Evolutionary conservation across 37 sponge, comb jelly and placozoan genomes (phyloP).

Genomic region (Amphimedon queenslandica): DNA sequence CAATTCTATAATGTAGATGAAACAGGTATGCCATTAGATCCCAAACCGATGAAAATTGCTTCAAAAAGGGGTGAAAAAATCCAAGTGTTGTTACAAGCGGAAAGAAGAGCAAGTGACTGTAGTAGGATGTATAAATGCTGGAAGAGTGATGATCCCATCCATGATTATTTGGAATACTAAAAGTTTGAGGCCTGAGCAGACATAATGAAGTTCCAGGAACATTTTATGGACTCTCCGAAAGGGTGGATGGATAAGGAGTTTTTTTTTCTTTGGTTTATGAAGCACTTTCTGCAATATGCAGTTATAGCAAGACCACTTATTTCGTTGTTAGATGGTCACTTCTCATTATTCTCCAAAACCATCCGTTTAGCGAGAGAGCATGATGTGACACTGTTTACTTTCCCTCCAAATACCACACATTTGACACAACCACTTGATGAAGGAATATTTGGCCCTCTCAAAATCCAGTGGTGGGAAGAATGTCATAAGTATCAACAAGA

Average conservation of each 20-base stretch:
- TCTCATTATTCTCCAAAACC: slow-evolving; percentile 7
- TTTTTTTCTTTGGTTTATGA: slow-evolving; percentile 21
- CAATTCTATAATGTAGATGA: slow-evolving; percentile 52
- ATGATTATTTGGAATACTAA: slow-evolving; percentile 32
- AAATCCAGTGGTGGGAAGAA: slow-evolving; percentile 13
- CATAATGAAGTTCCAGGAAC: slow-evolving; percentile 37
- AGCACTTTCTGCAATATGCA: slow-evolving; percentile 30
- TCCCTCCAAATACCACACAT: slow-evolving; percentile 39
- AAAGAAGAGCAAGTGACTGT: slow-evolving; percentile 33
- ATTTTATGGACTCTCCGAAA: slow-evolving; percentile 35
- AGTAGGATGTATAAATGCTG: slow-evolving; percentile 44
- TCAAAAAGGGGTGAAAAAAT: slow-evolving; percentile 26
- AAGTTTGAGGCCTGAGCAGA: not conserved
- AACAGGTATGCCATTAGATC: slow-evolving; percentile 42
- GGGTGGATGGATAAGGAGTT: slow-evolving; percentile 30
- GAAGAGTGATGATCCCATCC: slow-evolving; percentile 37
- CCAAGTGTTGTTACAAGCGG: slow-evolving; percentile 18
- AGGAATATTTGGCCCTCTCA: slow-evolving; percentile 28
- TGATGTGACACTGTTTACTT: not conserved
- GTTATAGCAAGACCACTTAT: slow-evolving; percentile 25
- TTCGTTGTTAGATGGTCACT: slow-evolving; percentile 29
- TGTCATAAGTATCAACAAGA: slow-evolving; percentile 24
- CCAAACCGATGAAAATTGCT: slow-evolving; percentile 21
- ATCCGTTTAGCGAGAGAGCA: slow-evolving; percentile 7
- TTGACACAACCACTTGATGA: slow-evolving; percentile 25